phyloP scores from a whole-genome alignment of 1,140 invertebrate genomes.

The Drosophila repletoides region DNA sequence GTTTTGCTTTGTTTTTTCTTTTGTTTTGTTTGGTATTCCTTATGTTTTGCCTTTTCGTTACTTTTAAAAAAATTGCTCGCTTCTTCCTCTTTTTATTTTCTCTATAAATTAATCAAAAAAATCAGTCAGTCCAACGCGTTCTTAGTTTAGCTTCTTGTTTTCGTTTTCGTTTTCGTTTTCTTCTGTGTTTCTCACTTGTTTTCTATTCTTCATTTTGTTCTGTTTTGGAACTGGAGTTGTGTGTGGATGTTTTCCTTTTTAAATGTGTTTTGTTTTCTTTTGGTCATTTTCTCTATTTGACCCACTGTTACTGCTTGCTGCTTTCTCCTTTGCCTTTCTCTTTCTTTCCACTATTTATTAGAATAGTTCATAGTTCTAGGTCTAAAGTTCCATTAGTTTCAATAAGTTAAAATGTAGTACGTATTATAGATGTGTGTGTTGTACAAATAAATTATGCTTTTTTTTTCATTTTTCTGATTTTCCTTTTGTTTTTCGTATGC shows the following conservation, averaged over 20 bases:
- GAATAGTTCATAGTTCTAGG: slow-evolving; percentile 53
- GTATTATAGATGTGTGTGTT: slow-evolving; percentile 62
- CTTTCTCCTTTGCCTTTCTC: not conserved
- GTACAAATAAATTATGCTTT: slow-evolving; percentile 61
- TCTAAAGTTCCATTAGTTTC: slow-evolving; percentile 61
- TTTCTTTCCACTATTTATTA: slow-evolving; percentile 18
- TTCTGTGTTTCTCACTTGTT: slow-evolving; percentile 26
- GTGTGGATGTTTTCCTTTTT: slow-evolving; percentile 3
- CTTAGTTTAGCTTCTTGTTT: slow-evolving; percentile 32
- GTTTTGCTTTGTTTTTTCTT: slow-evolving; percentile 15
- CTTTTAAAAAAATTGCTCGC: not conserved
- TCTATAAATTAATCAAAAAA: slow-evolving; percentile 73
- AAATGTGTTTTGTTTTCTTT: slow-evolving; percentile 21
- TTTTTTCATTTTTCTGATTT: not conserved
- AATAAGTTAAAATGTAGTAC: slow-evolving; percentile 75
- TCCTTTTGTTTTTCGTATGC: not conserved
- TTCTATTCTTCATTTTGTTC: no score
- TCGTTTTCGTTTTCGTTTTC: slow-evolving; percentile 18
- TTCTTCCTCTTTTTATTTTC: not conserved
- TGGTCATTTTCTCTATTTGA: slow-evolving; percentile 33
- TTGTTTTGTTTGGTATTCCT: slow-evolving; percentile 1
- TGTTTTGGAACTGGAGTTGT: not conserved
- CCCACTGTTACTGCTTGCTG: slow-evolving; percentile 14
- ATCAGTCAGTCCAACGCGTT: slow-evolving; percentile 75
- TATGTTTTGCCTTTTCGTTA: slow-evolving; percentile 3